Conservation (phyloP, 2,888 invertebrate genomes). For the Asteroscopus sphinx region DNA sequence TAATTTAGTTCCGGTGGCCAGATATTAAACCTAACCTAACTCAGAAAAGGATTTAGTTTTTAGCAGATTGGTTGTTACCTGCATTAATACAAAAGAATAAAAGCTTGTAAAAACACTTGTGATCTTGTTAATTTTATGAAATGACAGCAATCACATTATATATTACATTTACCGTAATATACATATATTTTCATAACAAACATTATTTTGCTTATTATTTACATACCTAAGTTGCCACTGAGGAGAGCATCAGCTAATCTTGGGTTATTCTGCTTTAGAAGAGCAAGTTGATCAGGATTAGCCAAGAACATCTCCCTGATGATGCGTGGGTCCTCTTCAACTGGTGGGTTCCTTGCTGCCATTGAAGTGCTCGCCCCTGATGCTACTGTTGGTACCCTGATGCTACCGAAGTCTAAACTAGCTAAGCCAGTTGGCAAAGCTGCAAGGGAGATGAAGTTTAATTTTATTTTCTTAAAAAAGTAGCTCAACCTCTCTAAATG, state of each 20-base stretch:
- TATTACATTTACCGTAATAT: too few relatives aligned
- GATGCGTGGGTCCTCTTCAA: slow-evolving; percentile 95
- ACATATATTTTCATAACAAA: not conserved
- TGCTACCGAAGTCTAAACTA: slow-evolving; percentile 95
- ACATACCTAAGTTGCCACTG: slow-evolving; percentile 94
- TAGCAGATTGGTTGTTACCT: too few relatives aligned
- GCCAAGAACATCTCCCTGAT: slow-evolving; percentile 96
- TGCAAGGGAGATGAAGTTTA: slow-evolving; percentile 66
- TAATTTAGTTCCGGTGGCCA: too few relatives aligned
- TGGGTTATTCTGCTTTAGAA: slow-evolving; percentile 98
- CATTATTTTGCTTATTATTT: slow-evolving; percentile 9
- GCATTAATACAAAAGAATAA: too few relatives aligned
- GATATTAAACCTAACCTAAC: too few relatives aligned
- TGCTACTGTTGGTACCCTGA: slow-evolving; percentile 95
- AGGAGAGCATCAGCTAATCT: slow-evolving; percentile 96
- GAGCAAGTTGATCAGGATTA: slow-evolving; percentile 96
- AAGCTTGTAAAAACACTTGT: too few relatives aligned
- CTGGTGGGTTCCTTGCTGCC: slow-evolving; percentile 77
- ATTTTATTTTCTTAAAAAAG: slow-evolving; percentile 49
- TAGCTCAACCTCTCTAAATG: slow-evolving; percentile 22
- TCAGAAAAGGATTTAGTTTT: too few relatives aligned
- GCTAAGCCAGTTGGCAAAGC: slow-evolving; percentile 87
- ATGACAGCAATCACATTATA: too few relatives aligned
- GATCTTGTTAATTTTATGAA: too few relatives aligned
- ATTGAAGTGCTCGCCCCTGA: slow-evolving; percentile 79